Base-by-base conservation (phyloP, 2,797 vertebrate species). In the Paguma larvata region DNA sequence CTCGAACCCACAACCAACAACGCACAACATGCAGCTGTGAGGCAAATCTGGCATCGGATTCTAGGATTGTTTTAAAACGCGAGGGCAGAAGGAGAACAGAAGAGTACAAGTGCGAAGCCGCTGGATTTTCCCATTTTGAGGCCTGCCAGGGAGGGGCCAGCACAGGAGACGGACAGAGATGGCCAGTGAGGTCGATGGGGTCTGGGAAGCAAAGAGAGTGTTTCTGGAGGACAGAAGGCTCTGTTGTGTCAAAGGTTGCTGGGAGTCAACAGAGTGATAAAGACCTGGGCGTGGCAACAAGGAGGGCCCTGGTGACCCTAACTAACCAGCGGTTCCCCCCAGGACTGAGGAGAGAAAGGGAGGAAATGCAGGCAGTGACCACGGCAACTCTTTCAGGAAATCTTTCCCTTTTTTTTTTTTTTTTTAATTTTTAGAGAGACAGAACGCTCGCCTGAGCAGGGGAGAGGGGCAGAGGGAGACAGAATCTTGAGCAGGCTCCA, bases 1-100 rank as follows among this genome's bases (percentile, higher is more conserved):
- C 6, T 10, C 41, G 25, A 85, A 72, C 6, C 32, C 15, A n/a
- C 16, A 12, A 1, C 72, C 18, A 48, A 62, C 41, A 68, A 18
- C 0, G 27, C 5, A 27, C 3, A 12, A 1, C 6, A 1, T 1
- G 51, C 4, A 30, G 12, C 2, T 2, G 23, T 2, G 32, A 65
- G 44, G 65, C 25, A 3, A 38, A 46, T 10, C 51, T 46, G 72
- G 84, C 9, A 65, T 23, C 32, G n/a, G 21, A 32, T 3, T 25
- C 51, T 13, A 8, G 14, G 59, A 80, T 0, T 15, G 77, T 2
- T 78, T 78, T 70, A 51, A 25, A 44, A 56, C 13, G 9, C 41
- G 23, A 56, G 56, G 19, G 25, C 38, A 68, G 53, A 30, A 3
- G 46, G 16, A 67, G 15, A 59, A 27, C 27, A 62, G 30, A 18